phyloP scores from a whole-genome alignment of 1,140 invertebrate genomes.

The Hirudo medicinalis region DNA sequence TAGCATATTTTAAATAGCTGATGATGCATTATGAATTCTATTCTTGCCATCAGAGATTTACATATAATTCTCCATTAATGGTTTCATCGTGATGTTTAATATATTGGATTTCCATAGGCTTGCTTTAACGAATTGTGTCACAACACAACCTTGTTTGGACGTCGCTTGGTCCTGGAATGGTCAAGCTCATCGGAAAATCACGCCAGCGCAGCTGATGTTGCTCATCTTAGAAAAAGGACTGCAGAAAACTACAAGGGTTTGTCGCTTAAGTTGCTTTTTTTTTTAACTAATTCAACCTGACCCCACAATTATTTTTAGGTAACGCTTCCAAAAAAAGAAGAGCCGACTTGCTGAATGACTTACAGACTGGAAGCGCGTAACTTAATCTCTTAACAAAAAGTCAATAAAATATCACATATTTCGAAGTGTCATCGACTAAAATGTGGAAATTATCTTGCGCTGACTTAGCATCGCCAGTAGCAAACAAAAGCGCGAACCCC shows the following conservation, averaged over 20 bases:
- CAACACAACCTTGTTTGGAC: constrained; percentile 92
- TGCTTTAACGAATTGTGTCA: constrained; percentile 82
- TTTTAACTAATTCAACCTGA: too few relatives aligned
- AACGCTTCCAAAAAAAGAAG: too few relatives aligned
- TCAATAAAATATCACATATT: too few relatives aligned
- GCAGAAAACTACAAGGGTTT: constrained; percentile 38
- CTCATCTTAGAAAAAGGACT: constrained; percentile 68
- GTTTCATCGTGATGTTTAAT: constrained; percentile 26
- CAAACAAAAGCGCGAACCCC: too few relatives aligned
- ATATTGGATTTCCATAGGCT: constrained; percentile 46
- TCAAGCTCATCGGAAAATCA: neutral
- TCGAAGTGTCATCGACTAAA: too few relatives aligned
- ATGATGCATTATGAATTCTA: neutral
- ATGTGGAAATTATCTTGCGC: too few relatives aligned
- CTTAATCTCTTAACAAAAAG: too few relatives aligned
- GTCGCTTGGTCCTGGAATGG: constrained; percentile 90
- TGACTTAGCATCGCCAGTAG: too few relatives aligned
- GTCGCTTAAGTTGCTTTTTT: too few relatives aligned
- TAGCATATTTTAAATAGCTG: neutral
- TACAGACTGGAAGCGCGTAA: too few relatives aligned
- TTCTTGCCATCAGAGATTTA: neutral
- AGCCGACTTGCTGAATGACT: too few relatives aligned
- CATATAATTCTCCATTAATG: neutral
- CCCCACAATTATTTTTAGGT: too few relatives aligned
- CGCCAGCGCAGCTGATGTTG: constrained; percentile 53